phyloP scores from a whole-genome alignment of 2,888 invertebrate species.

The Hypomecis punctinalis region DNA sequence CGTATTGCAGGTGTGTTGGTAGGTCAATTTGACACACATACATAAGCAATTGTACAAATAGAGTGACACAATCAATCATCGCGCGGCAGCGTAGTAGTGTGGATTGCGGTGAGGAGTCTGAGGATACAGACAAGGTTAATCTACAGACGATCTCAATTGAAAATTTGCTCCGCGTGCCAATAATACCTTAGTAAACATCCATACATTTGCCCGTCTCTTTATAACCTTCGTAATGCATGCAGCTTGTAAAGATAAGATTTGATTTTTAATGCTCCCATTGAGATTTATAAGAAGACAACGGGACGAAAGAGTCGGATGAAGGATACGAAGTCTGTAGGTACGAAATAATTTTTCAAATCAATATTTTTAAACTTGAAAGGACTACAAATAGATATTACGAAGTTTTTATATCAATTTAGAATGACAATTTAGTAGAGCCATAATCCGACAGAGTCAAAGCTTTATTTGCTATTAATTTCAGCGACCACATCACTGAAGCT shows the following conservation, averaged over 20 bases:
- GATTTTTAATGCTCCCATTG: conserved; percentile 3
- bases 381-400: conserved; percentile 9
- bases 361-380: conserved; percentile 6
- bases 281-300: conserved; percentile 4
- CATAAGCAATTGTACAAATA: conserved; percentile 62
- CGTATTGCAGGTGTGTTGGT: conserved; percentile 14
- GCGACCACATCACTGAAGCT: conserved; percentile 47
- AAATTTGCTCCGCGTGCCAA: conserved; percentile 49
- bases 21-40: conserved; percentile 38
- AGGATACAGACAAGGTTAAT: conserved; percentile 65
- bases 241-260: conserved; percentile 5
- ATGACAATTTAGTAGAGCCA: conserved; percentile 28
- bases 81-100: conserved; percentile 38
- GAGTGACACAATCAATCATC: conserved; percentile 65
- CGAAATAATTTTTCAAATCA: not conserved
- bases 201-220: not conserved
- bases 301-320: conserved; percentile 23
- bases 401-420: conserved; percentile 16
- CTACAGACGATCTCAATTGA: conserved; percentile 58
- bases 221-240: conserved; percentile 16
- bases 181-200: conserved; percentile 32
- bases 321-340: conserved; percentile 4
- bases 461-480: conserved; percentile 54
- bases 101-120: conserved; percentile 48
- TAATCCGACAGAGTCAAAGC: conserved; percentile 39